phyloP scores from a whole-genome alignment of 2,113 vertebrate genomes.

The Stigmatopora argus region DNA sequence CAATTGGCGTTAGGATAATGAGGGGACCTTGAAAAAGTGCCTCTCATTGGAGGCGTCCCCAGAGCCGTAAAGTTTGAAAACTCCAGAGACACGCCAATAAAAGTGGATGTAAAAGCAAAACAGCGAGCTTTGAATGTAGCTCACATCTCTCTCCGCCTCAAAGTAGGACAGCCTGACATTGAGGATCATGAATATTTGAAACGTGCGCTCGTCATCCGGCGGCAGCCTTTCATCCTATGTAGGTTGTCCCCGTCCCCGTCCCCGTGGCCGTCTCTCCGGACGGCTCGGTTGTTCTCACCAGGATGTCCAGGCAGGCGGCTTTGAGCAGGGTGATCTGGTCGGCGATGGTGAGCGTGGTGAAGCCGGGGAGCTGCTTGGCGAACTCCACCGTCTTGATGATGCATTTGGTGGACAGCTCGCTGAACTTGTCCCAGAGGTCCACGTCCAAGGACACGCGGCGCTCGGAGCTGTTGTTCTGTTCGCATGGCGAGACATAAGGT shows the following conservation, averaged over 20 bases:
- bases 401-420: constrained; percentile 96
- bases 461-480: constrained; percentile 93
- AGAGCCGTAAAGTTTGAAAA: neutral
- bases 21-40: neutral
- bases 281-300: constrained; percentile 71
- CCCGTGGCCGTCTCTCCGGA: neutral
- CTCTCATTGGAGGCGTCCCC: neutral
- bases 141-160: neutral
- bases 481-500: neutral
- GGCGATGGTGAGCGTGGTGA: constrained; percentile 93
- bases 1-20: neutral
- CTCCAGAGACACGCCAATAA: neutral
- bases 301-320: constrained; percentile 94
- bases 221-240: neutral
- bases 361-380: constrained; percentile 95
- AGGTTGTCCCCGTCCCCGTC: neutral
- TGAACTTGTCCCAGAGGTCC: constrained; percentile 99
- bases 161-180: constrained; percentile 11
- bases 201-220: constrained; percentile 1
- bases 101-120: neutral
- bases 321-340: constrained; percentile 99
- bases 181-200: constrained; percentile 4
- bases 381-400: constrained; percentile 99
- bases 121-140: neutral
- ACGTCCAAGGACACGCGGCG: constrained; percentile 89